phyloP scores from a whole-genome alignment of 2,888 invertebrate genomes.

The Phymatocera aterrima region DNA sequence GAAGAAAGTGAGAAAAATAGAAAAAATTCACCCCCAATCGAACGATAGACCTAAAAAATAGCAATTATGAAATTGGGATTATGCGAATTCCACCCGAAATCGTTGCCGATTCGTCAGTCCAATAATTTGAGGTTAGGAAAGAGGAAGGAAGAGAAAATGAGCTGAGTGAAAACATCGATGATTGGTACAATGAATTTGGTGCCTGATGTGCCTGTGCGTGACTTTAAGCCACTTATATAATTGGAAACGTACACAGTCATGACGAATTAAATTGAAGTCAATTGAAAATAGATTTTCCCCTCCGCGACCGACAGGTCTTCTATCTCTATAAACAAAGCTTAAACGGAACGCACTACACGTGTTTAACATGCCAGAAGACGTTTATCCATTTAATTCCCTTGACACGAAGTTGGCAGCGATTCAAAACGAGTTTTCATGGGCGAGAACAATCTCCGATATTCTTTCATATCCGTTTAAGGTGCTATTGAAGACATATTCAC shows the following conservation, averaged over 20 bases:
- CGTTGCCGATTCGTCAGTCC: not conserved
- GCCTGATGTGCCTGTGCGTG: not conserved
- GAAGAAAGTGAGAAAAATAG: too few species aligned
- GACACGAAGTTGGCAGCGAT: conserved; percentile 16
- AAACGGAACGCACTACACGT: conserved; percentile 23
- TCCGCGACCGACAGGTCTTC: not conserved
- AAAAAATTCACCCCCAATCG: not conserved
- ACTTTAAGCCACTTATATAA: conserved; percentile 2
- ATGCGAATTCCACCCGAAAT: not conserved
- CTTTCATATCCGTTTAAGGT: not conserved
- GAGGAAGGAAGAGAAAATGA: not conserved
- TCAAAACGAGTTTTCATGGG: not conserved
- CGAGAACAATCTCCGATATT: not conserved
- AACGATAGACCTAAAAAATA: too few species aligned
- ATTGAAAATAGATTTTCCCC: conserved; percentile 40
- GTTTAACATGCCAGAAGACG: conserved; percentile 30
- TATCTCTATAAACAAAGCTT: not conserved
- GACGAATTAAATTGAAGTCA: conserved; percentile 25
- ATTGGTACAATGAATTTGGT: not conserved
- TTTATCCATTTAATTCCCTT: conserved; percentile 35
- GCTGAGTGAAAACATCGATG: not conserved
- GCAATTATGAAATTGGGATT: not conserved
- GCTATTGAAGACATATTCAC: too few species aligned
- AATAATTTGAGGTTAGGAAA: not conserved
- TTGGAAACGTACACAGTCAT: conserved; percentile 15